Evolutionary conservation across 2,888 invertebrate genomes (phyloP).

Genomic region (Rhynchonema sp.): DNA sequence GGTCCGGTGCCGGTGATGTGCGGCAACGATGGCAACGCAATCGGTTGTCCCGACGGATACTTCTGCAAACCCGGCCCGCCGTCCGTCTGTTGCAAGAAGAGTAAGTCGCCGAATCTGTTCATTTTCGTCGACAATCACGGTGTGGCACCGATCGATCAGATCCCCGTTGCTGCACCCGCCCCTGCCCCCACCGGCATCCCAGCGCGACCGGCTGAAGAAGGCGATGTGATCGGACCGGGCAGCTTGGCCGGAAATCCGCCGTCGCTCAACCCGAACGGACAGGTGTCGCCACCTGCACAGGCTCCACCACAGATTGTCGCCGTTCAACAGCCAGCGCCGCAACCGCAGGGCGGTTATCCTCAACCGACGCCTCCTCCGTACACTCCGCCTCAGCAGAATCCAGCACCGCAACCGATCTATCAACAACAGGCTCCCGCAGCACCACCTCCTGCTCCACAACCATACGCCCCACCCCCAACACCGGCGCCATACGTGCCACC

Average conservation of each 20-base stretch:
- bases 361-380: neutral
- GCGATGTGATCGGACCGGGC: no score
- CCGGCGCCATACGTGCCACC: no score
- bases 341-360: neutral
- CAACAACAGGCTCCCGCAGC: neutral
- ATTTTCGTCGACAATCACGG: neutral
- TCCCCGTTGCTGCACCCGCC: neutral
- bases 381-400: neutral
- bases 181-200: neutral
- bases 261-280: no score
- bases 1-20: neutral
- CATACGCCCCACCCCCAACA: no score
- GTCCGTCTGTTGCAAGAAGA: neutral
- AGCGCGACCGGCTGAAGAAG: no score
- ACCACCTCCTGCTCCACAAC: no score
- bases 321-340: neutral
- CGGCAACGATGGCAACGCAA: neutral
- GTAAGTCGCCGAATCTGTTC: neutral
- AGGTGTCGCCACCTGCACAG: no score
- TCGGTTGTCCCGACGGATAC: neutral
- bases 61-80: neutral
- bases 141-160: no score
- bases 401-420: neutral
- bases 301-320: no score
- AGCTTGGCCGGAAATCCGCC: no score